These are phyloP conservation scores for Drosophila oshimai DNA, from an alignment of 1,140 invertebrate genomes.

Conservation along the genomic window DNA sequence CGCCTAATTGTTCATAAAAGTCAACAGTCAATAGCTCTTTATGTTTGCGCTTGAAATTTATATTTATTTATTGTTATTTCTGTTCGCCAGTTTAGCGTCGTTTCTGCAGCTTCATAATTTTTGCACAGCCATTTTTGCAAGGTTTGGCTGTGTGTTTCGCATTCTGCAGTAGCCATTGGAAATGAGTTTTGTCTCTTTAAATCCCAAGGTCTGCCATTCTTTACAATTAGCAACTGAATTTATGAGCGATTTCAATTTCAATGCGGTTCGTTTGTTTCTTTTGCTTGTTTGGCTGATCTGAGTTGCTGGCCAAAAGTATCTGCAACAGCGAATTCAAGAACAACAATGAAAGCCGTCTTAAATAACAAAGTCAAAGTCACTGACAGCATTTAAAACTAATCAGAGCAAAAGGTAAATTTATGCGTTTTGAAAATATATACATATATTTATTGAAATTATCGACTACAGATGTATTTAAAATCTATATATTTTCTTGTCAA, in stretches of 20 bases:
- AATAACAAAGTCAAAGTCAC: constrained; percentile 43
- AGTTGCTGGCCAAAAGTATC: constrained; percentile 40
- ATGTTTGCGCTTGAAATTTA: constrained; percentile 80
- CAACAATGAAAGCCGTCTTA: constrained; percentile 15
- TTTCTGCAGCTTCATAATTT: constrained; percentile 77
- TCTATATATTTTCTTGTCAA: too few relatives aligned
- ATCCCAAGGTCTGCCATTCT: constrained; percentile 76
- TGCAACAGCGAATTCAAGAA: constrained; percentile 15
- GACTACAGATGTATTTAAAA: background rate
- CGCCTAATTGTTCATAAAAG: constrained; percentile 81
- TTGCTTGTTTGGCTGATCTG: constrained; percentile 14
- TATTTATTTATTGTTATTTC: constrained; percentile 77
- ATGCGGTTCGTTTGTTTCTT: constrained; percentile 45
- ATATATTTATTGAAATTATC: background rate
- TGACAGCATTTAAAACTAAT: constrained; percentile 33
- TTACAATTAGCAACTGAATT: constrained; percentile 78
- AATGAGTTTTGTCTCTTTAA: constrained; percentile 51
- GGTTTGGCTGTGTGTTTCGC: background rate
- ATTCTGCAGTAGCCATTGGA: constrained; percentile 61
- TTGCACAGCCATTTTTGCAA: constrained; percentile 52
- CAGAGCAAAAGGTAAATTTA: constrained; percentile 8
- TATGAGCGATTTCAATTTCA: constrained; percentile 79
- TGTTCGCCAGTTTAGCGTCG: constrained; percentile 29
- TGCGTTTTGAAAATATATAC: background rate
- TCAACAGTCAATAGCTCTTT: constrained; percentile 81